Evolutionary conservation across 2,113 vertebrate species (phyloP), one percentile per base, ranked within the genome.

Genomic region (Pantherophis guttatus): DNA sequence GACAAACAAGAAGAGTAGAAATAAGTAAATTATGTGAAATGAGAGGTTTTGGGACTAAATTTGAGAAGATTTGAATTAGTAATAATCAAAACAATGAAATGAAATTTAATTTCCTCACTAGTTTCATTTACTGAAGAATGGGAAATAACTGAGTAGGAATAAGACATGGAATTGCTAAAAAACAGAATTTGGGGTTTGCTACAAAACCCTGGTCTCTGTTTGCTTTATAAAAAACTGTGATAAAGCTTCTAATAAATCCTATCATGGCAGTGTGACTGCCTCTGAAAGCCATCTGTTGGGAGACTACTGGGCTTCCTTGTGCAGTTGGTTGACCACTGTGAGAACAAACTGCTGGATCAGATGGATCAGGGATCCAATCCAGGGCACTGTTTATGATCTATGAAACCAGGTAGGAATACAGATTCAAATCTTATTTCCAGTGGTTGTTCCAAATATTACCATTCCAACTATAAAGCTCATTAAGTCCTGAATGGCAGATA

Each of bases 181-280:
- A 92, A 93, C 95, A 96, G 95, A 94, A 95, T 96, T 94, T 50
- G 88, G 93, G 91, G 92, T 95, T 96, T 96, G 96, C 95, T 96
- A 95, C 94, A 86, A 86, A 70, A 70, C 29, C 12, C 12, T 70
- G 12, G 12, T 70, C 29, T 33, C 29, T 33, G 62, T 70, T 70
- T 65, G 29, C 26, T 65, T 26, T 12, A 33, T 33, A 11, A 70
- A 70, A 70, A 70, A 70, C 15, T 33, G 65, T 70, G 29, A 70
- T 70, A 70, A 70, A 70, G 12, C 29, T 70, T 70, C 12, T n/a
- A 33, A 70, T 33, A 70, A 70, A 70, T 70, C 12, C 23, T 62
- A 50, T 50, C 5, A 50, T 50, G 48, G 48, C 48, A 50, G 5
- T 50, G 6, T 50, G 6, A 50, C 48, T 50, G 48, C 48, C 48